Percentiles rank a stretch among this genome's conserved stretches.
These are phyloP conservation scores for Phocides pigmalion DNA, from an alignment of 1,140 invertebrate species.

Conservation along the genomic window DNA sequence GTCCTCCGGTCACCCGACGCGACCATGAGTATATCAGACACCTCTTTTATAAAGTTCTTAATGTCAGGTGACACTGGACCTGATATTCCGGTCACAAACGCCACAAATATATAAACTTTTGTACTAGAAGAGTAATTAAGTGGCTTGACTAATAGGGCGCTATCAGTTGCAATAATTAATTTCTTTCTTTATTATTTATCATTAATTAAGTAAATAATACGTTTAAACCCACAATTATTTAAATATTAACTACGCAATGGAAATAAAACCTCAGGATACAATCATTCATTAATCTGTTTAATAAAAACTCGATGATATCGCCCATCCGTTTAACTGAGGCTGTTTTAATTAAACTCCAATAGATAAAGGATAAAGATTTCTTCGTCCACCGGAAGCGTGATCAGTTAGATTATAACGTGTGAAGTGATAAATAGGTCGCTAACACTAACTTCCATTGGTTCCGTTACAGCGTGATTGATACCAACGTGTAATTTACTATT, in stretches of 20 bases:
- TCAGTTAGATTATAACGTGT: slow-evolving; percentile 23
- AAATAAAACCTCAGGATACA: neutral
- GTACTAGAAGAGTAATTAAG: too few species aligned
- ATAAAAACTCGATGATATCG: slow-evolving; percentile 21
- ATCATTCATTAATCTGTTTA: slow-evolving; percentile 10
- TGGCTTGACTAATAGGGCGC: too few species aligned
- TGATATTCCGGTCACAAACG: too few species aligned
- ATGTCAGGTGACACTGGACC: too few species aligned
- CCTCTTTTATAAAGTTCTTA: too few species aligned
- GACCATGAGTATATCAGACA: too few species aligned
- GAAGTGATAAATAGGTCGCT: slow-evolving; percentile 26
- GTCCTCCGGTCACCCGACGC: too few species aligned
- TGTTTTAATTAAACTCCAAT: slow-evolving; percentile 32
- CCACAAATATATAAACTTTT: too few species aligned
- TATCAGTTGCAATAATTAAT: too few species aligned
- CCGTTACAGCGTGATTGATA: slow-evolving; percentile 3
- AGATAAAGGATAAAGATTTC: slow-evolving; percentile 29
- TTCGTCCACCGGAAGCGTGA: slow-evolving; percentile 13
- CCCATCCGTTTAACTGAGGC: slow-evolving; percentile 20
- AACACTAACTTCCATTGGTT: neutral
- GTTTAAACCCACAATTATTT: neutral
- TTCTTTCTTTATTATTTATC: too few species aligned
- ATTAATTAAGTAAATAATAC: too few species aligned
- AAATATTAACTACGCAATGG: neutral
- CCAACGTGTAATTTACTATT: neutral